Base-by-base conservation (phyloP, 1,140 invertebrate species). In the Drosophila erecta region DNA sequence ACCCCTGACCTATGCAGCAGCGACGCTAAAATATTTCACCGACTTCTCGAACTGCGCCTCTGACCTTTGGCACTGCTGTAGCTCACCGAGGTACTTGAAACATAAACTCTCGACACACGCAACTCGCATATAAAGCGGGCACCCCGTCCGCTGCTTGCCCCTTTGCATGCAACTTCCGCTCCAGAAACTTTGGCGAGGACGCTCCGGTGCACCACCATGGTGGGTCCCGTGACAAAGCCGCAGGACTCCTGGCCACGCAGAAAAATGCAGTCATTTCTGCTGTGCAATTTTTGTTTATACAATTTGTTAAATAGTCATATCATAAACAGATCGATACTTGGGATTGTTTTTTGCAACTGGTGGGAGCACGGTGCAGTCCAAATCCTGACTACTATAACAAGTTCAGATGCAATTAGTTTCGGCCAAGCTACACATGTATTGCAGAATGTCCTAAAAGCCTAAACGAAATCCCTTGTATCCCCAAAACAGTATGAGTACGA, bases 81-180 rank as follows among this genome's bases (percentile, higher is more conserved):
- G 59, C 17, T 14, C 66, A 46, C 66, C 50, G 35, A 60, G 59
- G 57, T 20, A 72, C 47, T 72, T 44, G 38, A 59, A 66, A 69
- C 71, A 76, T 69, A 77, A 77, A 73, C 57, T 66, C 35, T 51
- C 46, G 46, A 61, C 59, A 66, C 66, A 43, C 62, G 71, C 60
- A 83, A 56, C 76, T 30, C 20, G 38, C 67, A 67, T 40, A 47
- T 15, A 56, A 49, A 54, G 24, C 22, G 17, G 14, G 3, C 2
- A 7, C 6, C 59, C 40, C 44, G 11, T 30, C 33, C n/a, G 43
- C 41, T 53, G 43, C 35, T 54, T 14, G 37, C 37, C 37, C 37
- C 65, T 60, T 62, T 60, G 71, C 76, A 71, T 84, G 71, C 76
- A 84, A 79, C 81, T 84, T 84, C 81, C 81, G 81, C 76, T 84